phyloP scores from a whole-genome alignment of 1,140 invertebrate species.

The Ridgeia piscesae region DNA sequence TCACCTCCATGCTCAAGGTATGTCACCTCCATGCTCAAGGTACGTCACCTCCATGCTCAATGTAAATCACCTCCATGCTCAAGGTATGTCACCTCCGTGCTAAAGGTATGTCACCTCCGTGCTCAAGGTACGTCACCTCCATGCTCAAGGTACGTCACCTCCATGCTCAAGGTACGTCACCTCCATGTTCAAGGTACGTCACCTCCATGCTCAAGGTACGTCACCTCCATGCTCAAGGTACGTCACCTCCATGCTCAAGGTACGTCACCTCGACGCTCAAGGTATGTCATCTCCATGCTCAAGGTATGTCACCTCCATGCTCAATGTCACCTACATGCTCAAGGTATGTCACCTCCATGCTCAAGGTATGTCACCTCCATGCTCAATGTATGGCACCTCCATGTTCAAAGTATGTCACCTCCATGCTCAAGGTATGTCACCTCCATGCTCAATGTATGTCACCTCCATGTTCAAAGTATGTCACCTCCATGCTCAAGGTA shows the following conservation, averaged over 20 bases:
- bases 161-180: constrained; percentile 71
- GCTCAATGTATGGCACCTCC: constrained; percentile 68
- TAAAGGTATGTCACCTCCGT: constrained; percentile 90
- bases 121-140: constrained; percentile 68
- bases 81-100: constrained; percentile 65
- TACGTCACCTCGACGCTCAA: too few species aligned
- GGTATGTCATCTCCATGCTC: constrained; percentile 87
- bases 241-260: constrained; percentile 80
- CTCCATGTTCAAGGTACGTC: too few species aligned
- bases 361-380: constrained; percentile 90
- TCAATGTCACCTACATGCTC: constrained; percentile 85
- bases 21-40: constrained; percentile 80
- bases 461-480: constrained; percentile 78
- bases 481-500: too few species aligned
- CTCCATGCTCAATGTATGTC: too few species aligned
- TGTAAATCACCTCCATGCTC: constrained; percentile 84
- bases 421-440: constrained; percentile 71
- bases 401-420: constrained; percentile 92
- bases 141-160: constrained; percentile 92
- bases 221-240: too few species aligned
- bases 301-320: constrained; percentile 65
- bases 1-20: too few species aligned
- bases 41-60: too few species aligned
- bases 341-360: constrained; percentile 65
- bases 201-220: constrained; percentile 78